phyloP scores from a whole-genome alignment of 2,888 invertebrate genomes.

The Andrena trimmerana region DNA sequence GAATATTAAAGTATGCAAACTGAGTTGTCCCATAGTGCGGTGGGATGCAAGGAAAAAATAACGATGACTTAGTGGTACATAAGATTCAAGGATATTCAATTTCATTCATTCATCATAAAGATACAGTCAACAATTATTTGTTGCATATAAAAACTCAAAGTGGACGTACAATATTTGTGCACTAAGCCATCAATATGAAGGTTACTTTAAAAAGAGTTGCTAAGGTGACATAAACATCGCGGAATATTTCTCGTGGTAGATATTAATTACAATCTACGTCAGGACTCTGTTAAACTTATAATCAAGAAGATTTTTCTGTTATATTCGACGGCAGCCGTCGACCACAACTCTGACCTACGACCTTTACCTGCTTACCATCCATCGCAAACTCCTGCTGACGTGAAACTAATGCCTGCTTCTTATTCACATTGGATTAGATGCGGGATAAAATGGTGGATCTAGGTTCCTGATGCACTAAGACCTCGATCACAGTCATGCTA shows the following conservation, averaged over 20 bases:
- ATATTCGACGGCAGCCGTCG: conserved; percentile 28
- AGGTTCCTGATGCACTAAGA: neutral
- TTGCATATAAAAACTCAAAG: too few relatives aligned
- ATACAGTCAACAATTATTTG: too few relatives aligned
- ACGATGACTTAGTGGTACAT: too few relatives aligned
- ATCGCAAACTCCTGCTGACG: conserved; percentile 17
- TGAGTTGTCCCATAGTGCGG: too few relatives aligned
- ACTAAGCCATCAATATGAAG: too few relatives aligned
- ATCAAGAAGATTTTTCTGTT: conserved; percentile 48
- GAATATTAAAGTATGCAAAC: too few relatives aligned
- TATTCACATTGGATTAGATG: conserved; percentile 24
- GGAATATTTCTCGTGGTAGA: conserved; percentile 1
- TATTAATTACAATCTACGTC: conserved; percentile 33
- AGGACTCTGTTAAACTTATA: conserved; percentile 41
- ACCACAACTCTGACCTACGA: conserved; percentile 45
- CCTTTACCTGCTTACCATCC: conserved; percentile 53
- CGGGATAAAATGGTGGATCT: conserved; percentile 1
- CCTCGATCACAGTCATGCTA: neutral
- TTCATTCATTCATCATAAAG: too few relatives aligned
- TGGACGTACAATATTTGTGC: too few relatives aligned
- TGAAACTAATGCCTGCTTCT: conserved; percentile 26
- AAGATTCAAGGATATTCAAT: too few relatives aligned
- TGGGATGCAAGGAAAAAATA: too few relatives aligned
- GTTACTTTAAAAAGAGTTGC: too few relatives aligned
- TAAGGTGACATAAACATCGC: neutral